Base-by-base conservation (phyloP, 2,888 invertebrate genomes). In the Andrena bicolor region DNA sequence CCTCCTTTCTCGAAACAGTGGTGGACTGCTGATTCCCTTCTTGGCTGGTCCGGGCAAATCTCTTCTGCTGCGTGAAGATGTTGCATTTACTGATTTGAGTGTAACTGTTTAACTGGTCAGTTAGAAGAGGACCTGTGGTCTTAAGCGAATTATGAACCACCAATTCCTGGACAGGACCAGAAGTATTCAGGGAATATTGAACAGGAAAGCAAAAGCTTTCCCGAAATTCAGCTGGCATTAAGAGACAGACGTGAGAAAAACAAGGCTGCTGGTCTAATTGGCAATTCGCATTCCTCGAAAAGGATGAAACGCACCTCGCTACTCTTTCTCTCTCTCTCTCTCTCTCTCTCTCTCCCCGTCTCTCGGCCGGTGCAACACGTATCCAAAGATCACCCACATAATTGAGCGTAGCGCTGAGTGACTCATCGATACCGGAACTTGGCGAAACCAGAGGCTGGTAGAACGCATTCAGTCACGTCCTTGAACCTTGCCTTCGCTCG, bases 361-460 rank as follows among this genome's bases (percentile, higher is more conserved):
- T 0, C 41, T 41, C 16, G 41, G 28, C 66, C 28, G 35, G 28
- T 48, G 49, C 49, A 16, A 28, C 28, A 28, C 70, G 70, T 63
- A 71, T 35, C 61, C 51, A 32, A 56, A 53, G 80, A 86, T 85
- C 86, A 76, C 56, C 66, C 72, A 70, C 82, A 80, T 86, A 80
- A 85, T 83, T 86, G 68, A 85, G 75, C 60, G 66, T 63, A 56
- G 30, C 74, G 35, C 66, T 30, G 61, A 69, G 63, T 87, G 86
- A 86, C 79, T 87, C 87, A 87, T 79, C 83, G 86, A 84, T 87
- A 85, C 87, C 87, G 87, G 87, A 87, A 87, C 87, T 85, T 80
- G 49, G 81, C 81, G 75, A 79, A 85, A 83, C 85, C 73, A 80
- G 80, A 61, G 78, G 56, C 82, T 64, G 74, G 66, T 68, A 76